These are phyloP conservation scores for Trichogramma pretiosum DNA, from an alignment of 1,140 invertebrate genomes.

Conservation along the genomic window DNA sequence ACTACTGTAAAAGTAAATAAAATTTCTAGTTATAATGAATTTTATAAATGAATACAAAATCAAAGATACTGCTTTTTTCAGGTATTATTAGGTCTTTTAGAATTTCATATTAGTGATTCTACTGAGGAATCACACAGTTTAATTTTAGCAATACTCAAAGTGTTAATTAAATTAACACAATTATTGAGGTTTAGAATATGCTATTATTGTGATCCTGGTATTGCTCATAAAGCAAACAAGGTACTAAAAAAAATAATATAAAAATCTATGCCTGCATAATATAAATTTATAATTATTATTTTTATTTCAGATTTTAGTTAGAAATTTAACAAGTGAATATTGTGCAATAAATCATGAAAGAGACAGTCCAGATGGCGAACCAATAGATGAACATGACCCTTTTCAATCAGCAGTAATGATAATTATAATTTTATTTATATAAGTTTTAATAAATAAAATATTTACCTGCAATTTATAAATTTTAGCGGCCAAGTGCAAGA, in stretches of 20 bases:
- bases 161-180: slow-evolving; percentile 42
- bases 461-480: slow-evolving; percentile 10
- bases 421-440: no score
- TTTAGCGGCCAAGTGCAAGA: slow-evolving; percentile 27
- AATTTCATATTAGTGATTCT: slow-evolving; percentile 19
- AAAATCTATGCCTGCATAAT: not conserved
- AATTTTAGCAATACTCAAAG: slow-evolving; percentile 34
- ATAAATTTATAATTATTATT: not conserved
- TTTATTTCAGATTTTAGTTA: slow-evolving; percentile 24
- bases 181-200: slow-evolving; percentile 40
- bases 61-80: slow-evolving; percentile 20
- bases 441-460: slow-evolving; percentile 1
- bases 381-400: slow-evolving; percentile 28
- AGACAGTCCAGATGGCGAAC: slow-evolving; percentile 29
- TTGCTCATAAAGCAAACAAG: slow-evolving; percentile 43
- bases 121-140: slow-evolving; percentile 21
- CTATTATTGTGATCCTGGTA: slow-evolving; percentile 45
- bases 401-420: slow-evolving; percentile 21
- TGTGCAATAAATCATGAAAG: slow-evolving; percentile 25
- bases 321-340: slow-evolving; percentile 24
- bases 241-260: slow-evolving; percentile 22
- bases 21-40: slow-evolving; percentile 4
- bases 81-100: slow-evolving; percentile 31
- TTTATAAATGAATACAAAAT: slow-evolving; percentile 8
- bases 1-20: slow-evolving; percentile 48